Evolutionary conservation across 2,797 vertebrate species (phyloP), one percentile per base, ranked within the genome.

Genomic region (Myripristis jacobus): DNA sequence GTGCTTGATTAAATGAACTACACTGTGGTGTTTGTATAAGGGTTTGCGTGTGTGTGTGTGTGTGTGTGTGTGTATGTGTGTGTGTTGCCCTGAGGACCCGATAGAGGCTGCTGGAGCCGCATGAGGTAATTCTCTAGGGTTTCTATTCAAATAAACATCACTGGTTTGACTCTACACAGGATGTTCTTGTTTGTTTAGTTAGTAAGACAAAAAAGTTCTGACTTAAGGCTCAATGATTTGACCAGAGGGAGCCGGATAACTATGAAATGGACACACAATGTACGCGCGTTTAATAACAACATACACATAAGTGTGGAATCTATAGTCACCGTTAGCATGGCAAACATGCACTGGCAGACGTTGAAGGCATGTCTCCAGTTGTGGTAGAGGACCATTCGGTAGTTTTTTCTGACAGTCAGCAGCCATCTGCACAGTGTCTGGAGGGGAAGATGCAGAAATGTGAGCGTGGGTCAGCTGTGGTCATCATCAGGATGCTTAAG

Each of bases 311-410:
- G 3, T 3, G 27, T 6, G 15, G 43, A 41, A 24, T 46, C 18
- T 19, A 6, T 50, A 60, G 44, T 95, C 93, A 99, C 98, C 31
- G 96, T 99, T 51, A 99, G 88, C 95, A 99, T 97, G 27, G 97
- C 95, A 76, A 98, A 99, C 98, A 99, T 99, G 90, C 98, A 96
- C 87, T 99, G 98, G 91, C 97, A 98, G 70, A 99, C 97, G 0
- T 99, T 99, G 94, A 99, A 99, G 55, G 97, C 98, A 0, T 99
- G 98, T 88, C 98, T 96, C 97, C 98, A 99, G 93, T 99, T 99
- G 94, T 99, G 98, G 86, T 99, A 99, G 57, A 97, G 93, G 81
- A 99, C 97, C 96, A 97, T 98, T 41, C 97, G 95, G 70, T 99
- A 99, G 93, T 99, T 99, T 88, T 99, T 99, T 81, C 98, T 95